Base-by-base conservation (phyloP, 2,113 vertebrate genomes). In the Tauraco erythrolophus region DNA sequence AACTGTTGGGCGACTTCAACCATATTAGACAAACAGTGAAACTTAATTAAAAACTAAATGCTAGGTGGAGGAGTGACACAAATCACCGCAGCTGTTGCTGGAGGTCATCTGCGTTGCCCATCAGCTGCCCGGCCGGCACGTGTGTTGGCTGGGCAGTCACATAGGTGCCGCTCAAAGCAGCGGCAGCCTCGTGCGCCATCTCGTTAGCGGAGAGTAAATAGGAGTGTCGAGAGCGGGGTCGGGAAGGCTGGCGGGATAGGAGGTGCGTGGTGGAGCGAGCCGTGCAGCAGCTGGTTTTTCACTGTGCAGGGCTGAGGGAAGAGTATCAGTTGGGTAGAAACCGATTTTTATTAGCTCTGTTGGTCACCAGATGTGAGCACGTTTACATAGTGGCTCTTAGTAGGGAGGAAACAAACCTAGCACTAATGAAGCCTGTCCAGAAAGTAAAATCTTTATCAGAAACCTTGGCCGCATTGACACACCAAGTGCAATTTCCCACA, bases 291-390 rank as follows among this genome's bases (percentile, higher is more conserved):
- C 53, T 72, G 81, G 37, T 48, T 58, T 72, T 50, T 33, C 7
- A 0, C 51, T 23, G 27, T 21, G 27, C 9, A 3, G 69, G 24
- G 9, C 53, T 53, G 65, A 74, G 31, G 31, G 61, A 46, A 41
- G 46, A 43, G 19, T 3, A 11, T 54, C 10, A 1, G 39, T 35
- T 25, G 57, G 28, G 33, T 68, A 31, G 65, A 53, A 60, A 19
- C 5, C 53, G n/a, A 0, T 21, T 48, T 41, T 76, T 19, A 2
- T 9, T 72, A 82, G 53, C 64, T 77, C 30, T 65, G n/a, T 37
- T n/a, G 37, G 33, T 56, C 19, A 13, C 21, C 35, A 14, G 2
- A 1, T 0, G 0, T 53, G 57, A 71, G 24, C 37, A 2, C 3
- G 2, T 83, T 27, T 33, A 15, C 28, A 0, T 1, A 30, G 54